Base-by-base conservation (phyloP, 2,113 vertebrate species). In the Empidonax alnorum region DNA sequence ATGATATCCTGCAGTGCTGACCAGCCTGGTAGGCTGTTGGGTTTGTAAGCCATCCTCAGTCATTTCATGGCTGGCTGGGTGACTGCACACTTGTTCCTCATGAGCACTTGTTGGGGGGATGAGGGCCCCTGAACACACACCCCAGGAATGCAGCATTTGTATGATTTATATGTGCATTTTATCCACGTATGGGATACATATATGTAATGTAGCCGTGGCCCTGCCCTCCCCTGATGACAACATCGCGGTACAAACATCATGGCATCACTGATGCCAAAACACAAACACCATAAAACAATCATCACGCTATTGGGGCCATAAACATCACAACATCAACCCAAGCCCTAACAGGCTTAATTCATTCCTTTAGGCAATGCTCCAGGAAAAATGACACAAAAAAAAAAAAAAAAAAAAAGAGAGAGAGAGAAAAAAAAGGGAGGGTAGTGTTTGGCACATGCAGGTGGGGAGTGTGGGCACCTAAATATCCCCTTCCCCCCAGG, bases 261-360 rank as follows among this genome's bases (percentile, higher is more conserved):
- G 1, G 84, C 95, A 83, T 87, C 87, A 67, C 55, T 94, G 87
- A 96, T 94, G 95, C 93, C 84, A 96, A 93, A 96, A 94, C 78
- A 94, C 82, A 97, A 96, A 94, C 90, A 96, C 77, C 91, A 80
- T 97, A 97, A 97, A 96, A 55, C 95, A 93, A 90, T 96, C 94
- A 97, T 90, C 96, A 74, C 82, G 0, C 30, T 83, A 28, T 55
- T 86, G 49, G 55, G 65, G 91, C 91, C 55, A 95, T 96, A 97
- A 96, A 97, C 95, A 96, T 96, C 93, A 95, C 87, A 96, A 90
- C 89, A 96, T 62, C 87, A 94, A 62, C 42, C 65, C 12, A 4
- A 59, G 42, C 49, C 78, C 50, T 87, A 91, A 77, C 71, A 94
- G 75, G 59, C 59, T 82, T 93, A 76, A 96, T 94, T 97, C 78